Evolutionary conservation across 1,140 invertebrate genomes (phyloP).

Genomic region (Zaprionus kolodkinae): DNA sequence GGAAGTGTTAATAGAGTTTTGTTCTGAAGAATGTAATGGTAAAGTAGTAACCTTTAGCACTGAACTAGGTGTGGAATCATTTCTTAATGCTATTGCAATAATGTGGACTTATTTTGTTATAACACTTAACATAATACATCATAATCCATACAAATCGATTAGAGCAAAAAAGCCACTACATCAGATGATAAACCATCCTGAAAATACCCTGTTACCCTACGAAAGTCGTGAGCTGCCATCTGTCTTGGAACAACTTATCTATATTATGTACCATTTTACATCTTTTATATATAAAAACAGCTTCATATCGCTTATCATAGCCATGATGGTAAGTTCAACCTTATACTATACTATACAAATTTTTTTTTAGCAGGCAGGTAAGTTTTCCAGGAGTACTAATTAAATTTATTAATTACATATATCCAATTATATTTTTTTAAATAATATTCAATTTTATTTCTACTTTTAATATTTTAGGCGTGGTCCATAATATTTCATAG

Average conservation of each 20-base stretch:
- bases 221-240: constrained; percentile 63
- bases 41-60: constrained; percentile 59
- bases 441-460: too few relatives aligned
- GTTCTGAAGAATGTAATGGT: constrained; percentile 87
- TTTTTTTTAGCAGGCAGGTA: too few relatives aligned
- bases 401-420: too few relatives aligned
- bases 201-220: neutral
- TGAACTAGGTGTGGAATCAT: constrained; percentile 88
- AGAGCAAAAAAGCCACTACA: constrained; percentile 17
- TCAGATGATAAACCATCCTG: neutral
- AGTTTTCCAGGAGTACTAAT: too few relatives aligned
- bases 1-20: constrained; percentile 84
- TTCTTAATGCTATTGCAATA: constrained; percentile 90
- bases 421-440: too few relatives aligned
- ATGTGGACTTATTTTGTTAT: constrained; percentile 90
- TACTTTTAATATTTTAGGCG: constrained; percentile 85
- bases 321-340: constrained; percentile 92
- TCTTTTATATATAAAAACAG: constrained; percentile 91
- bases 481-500: constrained; percentile 99
- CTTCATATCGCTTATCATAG: constrained; percentile 93
- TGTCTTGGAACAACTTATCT: constrained; percentile 87
- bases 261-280: constrained; percentile 87
- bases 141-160: constrained; percentile 85
- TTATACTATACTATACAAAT: neutral
- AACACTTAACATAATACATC: constrained; percentile 88